A percentile compares a stretch with the other conserved stretches of the same genome.
Conservation (phyloP, 2,888 invertebrate genomes). For the Epinotia ramella region DNA sequence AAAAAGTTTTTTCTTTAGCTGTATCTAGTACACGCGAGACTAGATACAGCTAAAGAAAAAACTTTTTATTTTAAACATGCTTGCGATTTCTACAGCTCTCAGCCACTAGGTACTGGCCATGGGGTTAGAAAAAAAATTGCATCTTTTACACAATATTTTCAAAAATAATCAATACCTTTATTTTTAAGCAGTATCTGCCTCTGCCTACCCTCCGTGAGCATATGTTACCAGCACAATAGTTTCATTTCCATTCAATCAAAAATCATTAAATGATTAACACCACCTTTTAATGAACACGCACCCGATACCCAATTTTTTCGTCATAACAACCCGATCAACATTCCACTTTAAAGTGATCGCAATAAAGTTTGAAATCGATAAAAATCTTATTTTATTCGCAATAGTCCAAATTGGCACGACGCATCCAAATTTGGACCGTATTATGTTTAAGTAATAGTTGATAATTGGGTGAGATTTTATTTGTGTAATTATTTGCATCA, state of each 20-base stretch:
- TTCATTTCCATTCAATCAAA: slow-evolving; percentile 40
- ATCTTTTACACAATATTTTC: neutral
- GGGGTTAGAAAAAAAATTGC: neutral
- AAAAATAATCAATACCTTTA: too few relatives aligned
- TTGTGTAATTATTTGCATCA: slow-evolving; percentile 40
- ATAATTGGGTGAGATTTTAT: slow-evolving; percentile 4
- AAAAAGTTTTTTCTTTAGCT: too few relatives aligned
- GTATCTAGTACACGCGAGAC: too few relatives aligned
- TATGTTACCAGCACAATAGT: slow-evolving; percentile 33
- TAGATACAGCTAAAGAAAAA: neutral
- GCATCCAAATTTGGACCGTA: neutral
- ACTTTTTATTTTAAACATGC: neutral
- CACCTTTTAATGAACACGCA: slow-evolving; percentile 32
- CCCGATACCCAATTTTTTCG: neutral
- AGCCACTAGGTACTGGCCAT: too few relatives aligned
- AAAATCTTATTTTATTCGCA: neutral
- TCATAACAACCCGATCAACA: neutral
- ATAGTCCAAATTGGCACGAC: neutral
- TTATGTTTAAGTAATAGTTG: neutral
- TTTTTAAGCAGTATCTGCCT: neutral
- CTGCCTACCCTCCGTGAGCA: neutral
- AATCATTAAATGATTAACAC: slow-evolving; percentile 42
- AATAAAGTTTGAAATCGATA: neutral
- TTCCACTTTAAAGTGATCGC: neutral
- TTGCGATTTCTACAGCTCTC: too few relatives aligned